Base-by-base conservation (phyloP, 1,140 invertebrate genomes). In the Drosophila ironensis region DNA sequence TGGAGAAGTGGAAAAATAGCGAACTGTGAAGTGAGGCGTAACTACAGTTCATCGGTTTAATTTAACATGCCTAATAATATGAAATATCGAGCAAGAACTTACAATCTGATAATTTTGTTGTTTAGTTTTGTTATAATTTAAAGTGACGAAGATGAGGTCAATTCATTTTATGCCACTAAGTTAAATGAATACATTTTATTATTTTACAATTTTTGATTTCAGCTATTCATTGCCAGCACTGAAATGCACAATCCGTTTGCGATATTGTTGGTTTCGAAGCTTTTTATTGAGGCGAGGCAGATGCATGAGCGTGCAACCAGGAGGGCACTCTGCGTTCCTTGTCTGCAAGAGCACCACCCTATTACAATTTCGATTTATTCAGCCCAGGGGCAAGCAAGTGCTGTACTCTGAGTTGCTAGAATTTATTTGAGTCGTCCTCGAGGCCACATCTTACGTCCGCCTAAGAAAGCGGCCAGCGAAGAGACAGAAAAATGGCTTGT, bases 341-440 rank as follows among this genome's bases (percentile, higher is more conserved):
- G 30, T 14, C 11, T 33, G 30, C 11, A 33, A 5, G 30, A 4
- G 27, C 4, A 4, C 11, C 9, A 3, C n/a, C 16, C 9, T 8
- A 25, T 12, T 11, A 20, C 17, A 11, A 30, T 42, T 30, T 12
- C 38, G 25, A 42, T 12, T 28, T 11, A 6, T 28, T 35, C 8
- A 2, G 17, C 14, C 47, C 47, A 14, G 35, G 30, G 8, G 7
- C 30, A 28, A n/a, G 8, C 22, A 27, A 37, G 54, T 37, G 40
- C 24, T 47, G 59, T 57, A 60, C 54, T 59, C 8, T 11, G 3
- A 38, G 11, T 19, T 63, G 56, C 9, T 40, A 12, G 20, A 63
- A 63, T 63, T 63, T 61, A 61, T 61, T 63, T 60, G 59, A 63
- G 33, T 63, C 56, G 17, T 41, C 42, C 48, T 40, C 2, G 28